Base-by-base conservation (phyloP, 2,797 vertebrate genomes). In the Crocidura indochinensis region DNA sequence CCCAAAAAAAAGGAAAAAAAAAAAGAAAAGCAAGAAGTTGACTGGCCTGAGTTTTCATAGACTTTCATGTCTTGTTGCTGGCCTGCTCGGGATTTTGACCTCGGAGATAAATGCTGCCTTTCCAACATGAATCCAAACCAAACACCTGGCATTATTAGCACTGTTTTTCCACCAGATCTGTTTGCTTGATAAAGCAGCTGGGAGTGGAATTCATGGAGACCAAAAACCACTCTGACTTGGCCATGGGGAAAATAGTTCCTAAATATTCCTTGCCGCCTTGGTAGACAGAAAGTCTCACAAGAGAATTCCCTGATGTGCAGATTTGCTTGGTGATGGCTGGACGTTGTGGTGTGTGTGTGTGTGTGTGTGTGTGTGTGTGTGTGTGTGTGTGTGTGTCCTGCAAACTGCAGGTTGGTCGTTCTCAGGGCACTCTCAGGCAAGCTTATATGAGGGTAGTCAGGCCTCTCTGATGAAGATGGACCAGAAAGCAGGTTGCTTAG, bases 61-160 rank as follows among this genome's bases (percentile, higher is more conserved):
- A 12, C 74, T 4, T 1, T 38, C n/a, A n/a, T 31, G 26, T 20
- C 0, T 3, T 73, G n/a, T 26, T 47, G 74, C 15, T 3, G 29
- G 65, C 15, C 65, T 60, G 6, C 38, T 44, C 1, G 78, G 56
- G 64, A 46, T 88, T 79, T 86, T 90, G 84, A 38, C 65, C 12
- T 86, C 51, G n/a, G 87, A 65, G 65, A 38, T 38, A 72, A 76
- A 84, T 85, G 53, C 62, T 71, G 9, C 31, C 38, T 87, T 82
- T n/a, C 62, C 62, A 27, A 84, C 85, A 38, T 22, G 12, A 44
- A 3, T 51, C 26, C 77, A 83, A 82, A 24, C 9, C 56, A 51
- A 72, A 73, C 68, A 89, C 71, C 68, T 71, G 88, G 26, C 8
- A 1, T 64, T 56, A 46, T 81, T 53, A 67, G 17, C n/a, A 27